Conservation (phyloP, 2,797 vertebrate genomes). For the Anomalospiza imberbis region DNA sequence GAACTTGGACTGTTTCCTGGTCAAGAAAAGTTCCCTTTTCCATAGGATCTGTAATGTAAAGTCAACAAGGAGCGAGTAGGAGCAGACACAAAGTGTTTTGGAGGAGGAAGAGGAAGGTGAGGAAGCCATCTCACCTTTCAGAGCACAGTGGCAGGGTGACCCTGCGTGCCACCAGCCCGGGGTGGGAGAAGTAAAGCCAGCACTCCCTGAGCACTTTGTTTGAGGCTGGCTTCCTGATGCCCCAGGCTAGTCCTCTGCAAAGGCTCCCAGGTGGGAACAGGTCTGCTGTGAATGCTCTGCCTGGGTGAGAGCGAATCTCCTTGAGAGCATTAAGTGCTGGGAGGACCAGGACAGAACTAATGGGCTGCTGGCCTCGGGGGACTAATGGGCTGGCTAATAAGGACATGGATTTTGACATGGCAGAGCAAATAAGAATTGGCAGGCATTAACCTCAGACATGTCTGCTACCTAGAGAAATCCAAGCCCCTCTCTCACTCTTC, state of each 20-base stretch:
- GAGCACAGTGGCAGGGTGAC: neutral
- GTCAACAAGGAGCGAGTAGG: neutral
- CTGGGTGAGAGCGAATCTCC: fast-evolving
- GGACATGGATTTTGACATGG: conserved; percentile 48
- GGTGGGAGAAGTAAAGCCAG: neutral
- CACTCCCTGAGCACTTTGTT: neutral
- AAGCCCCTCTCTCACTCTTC: conserved; percentile 30
- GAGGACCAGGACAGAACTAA: conserved; percentile 11
- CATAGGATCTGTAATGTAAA: neutral
- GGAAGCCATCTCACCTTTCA: neutral
- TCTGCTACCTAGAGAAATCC: conserved; percentile 59
- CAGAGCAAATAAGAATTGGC: conserved; percentile 61
- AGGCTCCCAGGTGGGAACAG: neutral
- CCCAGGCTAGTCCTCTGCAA: neutral
- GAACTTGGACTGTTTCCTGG: neutral
- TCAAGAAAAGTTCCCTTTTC: neutral
- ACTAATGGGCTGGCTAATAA: conserved; percentile 56
- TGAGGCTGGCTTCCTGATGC: fast-evolving
- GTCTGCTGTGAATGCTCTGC: fast-evolving
- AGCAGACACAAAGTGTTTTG: neutral
- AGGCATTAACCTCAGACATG: conserved; percentile 61
- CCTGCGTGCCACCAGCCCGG: fast-evolving
- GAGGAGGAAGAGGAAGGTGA: neutral
- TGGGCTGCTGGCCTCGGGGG: conserved; percentile 20
- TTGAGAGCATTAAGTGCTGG: neutral